Percentiles rank a stretch among this genome's conserved stretches.
Evolutionary conservation across 2,888 invertebrate genomes (phyloP).

Genomic region (Dorcus hopei): DNA sequence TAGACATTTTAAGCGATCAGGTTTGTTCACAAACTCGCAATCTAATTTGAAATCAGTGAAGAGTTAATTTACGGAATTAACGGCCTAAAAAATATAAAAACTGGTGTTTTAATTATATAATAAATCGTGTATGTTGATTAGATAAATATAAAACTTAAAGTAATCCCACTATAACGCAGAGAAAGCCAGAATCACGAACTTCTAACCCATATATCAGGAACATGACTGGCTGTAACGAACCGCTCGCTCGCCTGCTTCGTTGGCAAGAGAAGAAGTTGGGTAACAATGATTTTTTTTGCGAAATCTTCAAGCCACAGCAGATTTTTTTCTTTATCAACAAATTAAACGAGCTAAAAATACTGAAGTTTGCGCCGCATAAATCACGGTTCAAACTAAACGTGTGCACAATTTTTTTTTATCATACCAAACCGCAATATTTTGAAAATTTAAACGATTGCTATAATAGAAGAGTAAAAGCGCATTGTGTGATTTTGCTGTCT

Average conservation of each 20-base stretch:
- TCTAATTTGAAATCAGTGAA: neutral
- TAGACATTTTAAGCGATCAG: too few relatives aligned
- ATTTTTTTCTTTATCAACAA: constrained; percentile 3
- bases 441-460: too few relatives aligned
- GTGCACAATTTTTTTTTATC: too few relatives aligned
- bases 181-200: constrained; percentile 29
- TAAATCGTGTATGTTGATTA: constrained; percentile 11
- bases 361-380: neutral
- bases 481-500: too few relatives aligned
- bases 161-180: constrained; percentile 12
- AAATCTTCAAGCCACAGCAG: constrained; percentile 11
- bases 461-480: too few relatives aligned
- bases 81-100: neutral
- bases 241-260: constrained; percentile 7
- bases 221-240: constrained; percentile 27
- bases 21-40: neutral
- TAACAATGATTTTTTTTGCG: constrained; percentile 21
- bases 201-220: constrained; percentile 29
- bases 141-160: constrained; percentile 7
- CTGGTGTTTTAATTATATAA: neutral
- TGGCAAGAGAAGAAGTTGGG: constrained; percentile 8
- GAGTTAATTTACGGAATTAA: too few relatives aligned
- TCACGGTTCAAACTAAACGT: too few relatives aligned
- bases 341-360: constrained; percentile 1
- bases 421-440: too few relatives aligned